A percentile compares a stretch with the other conserved stretches of the same genome.
Evolutionary conservation across 2,113 vertebrate genomes (phyloP).

Genomic region (Chaetura pelagica): DNA sequence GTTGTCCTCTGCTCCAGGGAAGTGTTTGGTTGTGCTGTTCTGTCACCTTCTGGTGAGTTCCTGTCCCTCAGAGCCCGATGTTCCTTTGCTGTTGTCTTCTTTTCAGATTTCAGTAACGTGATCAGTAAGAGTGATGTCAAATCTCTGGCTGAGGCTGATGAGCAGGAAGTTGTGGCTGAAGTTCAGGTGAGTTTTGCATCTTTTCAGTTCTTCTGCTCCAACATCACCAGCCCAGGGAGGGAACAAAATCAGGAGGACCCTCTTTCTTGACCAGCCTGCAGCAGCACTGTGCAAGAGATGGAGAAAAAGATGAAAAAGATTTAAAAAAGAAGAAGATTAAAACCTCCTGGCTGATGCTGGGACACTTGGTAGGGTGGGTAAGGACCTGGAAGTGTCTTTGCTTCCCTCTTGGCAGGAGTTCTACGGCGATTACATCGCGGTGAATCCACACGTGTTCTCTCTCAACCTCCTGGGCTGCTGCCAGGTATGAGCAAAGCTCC

Average conservation of each 20-base stretch:
- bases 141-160: constrained; percentile 91
- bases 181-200: constrained; percentile 83
- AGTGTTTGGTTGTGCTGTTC: rapidly evolving
- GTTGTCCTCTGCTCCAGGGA: not conserved
- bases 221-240: not conserved
- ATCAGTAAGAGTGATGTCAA: constrained; percentile 97
- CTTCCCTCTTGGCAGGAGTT: constrained; percentile 85
- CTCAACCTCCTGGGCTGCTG: constrained; percentile 92
- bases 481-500: constrained; percentile 77
- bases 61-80: rapidly evolving
- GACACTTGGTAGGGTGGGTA: not conserved
- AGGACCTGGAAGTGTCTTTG: not conserved
- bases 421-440: constrained; percentile 95
- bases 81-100: not conserved
- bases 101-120: constrained; percentile 94
- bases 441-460: constrained; percentile 97
- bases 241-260: too few species aligned
- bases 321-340: not conserved
- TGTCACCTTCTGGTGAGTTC: too few species aligned
- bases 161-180: constrained; percentile 95
- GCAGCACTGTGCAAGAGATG: not conserved
- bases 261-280: too few species aligned
- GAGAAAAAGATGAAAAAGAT: not conserved
- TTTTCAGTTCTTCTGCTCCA: not conserved
- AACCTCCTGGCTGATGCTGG: too few species aligned